phyloP scores from a whole-genome alignment of 2,888 invertebrate species.

The Brachypterus glaber region DNA sequence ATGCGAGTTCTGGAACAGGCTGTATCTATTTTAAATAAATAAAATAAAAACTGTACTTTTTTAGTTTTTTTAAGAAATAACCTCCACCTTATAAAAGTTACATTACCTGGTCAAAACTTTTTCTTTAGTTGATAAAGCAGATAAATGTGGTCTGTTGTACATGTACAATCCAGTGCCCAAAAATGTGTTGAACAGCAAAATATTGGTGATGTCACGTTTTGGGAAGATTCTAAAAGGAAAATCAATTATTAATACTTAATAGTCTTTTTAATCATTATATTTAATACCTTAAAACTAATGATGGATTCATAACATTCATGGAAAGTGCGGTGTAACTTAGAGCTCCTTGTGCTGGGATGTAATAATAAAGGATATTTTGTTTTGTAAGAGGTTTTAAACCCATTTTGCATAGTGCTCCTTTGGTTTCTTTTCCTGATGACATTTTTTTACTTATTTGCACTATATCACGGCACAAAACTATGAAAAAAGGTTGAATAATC shows the following conservation, averaged over 20 bases:
- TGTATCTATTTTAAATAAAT: too few relatives aligned
- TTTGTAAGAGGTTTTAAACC: slow-evolving; percentile 59
- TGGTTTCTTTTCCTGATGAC: slow-evolving; percentile 26
- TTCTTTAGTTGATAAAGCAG: slow-evolving; percentile 50
- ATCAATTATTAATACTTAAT: background rate
- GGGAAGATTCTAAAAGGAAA: slow-evolving; percentile 56
- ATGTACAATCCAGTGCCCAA: slow-evolving; percentile 77
- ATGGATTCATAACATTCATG: slow-evolving; percentile 77
- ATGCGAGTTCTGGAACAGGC: too few relatives aligned
- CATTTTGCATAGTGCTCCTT: too few relatives aligned
- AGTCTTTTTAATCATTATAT: slow-evolving; percentile 3
- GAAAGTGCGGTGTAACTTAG: slow-evolving; percentile 70
- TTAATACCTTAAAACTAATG: slow-evolving; percentile 63
- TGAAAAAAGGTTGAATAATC: slow-evolving; percentile 5
- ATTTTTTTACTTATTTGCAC: slow-evolving; percentile 23
- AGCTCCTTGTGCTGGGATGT: slow-evolving; percentile 65
- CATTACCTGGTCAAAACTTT: slow-evolving; percentile 58
- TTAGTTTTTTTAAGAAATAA: too few relatives aligned
- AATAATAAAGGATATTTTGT: slow-evolving; percentile 64
- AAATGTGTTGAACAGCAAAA: slow-evolving; percentile 69
- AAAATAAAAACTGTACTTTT: slow-evolving; percentile 1
- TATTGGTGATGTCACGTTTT: slow-evolving; percentile 68
- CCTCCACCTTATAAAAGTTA: too few relatives aligned
- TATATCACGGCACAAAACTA: background rate
- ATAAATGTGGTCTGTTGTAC: slow-evolving; percentile 69